A percentile compares a stretch with the other conserved stretches of the same genome.
Evolutionary conservation across 2,113 vertebrate genomes (phyloP).

Genomic region (Camelus bactrianus): DNA sequence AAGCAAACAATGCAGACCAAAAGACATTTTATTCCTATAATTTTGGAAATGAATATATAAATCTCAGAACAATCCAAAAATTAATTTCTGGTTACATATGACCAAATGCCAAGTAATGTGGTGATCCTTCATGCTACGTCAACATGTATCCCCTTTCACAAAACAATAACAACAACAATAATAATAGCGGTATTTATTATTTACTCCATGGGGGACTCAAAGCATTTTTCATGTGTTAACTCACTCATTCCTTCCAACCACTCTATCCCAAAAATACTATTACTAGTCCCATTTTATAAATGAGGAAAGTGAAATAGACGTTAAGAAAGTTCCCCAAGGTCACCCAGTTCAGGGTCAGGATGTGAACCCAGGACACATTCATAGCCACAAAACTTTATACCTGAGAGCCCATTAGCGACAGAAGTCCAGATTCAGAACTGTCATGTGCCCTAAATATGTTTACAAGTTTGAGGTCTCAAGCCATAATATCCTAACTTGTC

Average conservation of each 20-base stretch:
- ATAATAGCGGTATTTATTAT: not conserved
- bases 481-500: not conserved
- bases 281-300: not conserved
- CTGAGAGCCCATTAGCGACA: not conserved
- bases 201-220: not conserved
- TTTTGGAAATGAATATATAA: conserved; percentile 12
- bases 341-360: not conserved
- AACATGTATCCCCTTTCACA: not conserved
- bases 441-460: not conserved
- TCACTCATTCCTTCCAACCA: not conserved
- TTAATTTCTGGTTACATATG: not conserved
- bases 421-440: not conserved
- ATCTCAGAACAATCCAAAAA: not conserved
- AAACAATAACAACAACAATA: not conserved
- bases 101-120: not conserved
- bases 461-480: not conserved
- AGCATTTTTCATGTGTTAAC: not conserved
- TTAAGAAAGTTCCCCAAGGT: not conserved
- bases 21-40: not conserved
- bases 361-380: not conserved
- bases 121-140: not conserved
- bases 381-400: not conserved
- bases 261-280: not conserved
- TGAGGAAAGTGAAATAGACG: not conserved
- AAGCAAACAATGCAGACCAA: not conserved